A percentile compares a stretch with the other conserved stretches of the same genome.
Conservation (phyloP, 2,797 vertebrate species). For the Vireo griseus region DNA sequence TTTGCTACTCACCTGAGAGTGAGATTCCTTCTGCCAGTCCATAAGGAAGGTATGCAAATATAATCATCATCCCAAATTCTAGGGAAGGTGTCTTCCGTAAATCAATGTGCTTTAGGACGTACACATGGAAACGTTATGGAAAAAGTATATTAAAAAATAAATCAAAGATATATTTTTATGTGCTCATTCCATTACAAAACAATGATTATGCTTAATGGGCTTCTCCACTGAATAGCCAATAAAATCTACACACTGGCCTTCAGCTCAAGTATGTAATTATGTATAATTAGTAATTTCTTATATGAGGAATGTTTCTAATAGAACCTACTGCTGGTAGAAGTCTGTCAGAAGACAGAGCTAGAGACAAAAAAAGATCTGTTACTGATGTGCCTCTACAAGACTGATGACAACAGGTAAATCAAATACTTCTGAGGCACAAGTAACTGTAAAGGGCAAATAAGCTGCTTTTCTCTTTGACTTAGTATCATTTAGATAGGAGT, state of each 20-base stretch:
- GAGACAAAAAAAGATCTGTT: not conserved
- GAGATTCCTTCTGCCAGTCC: slow-evolving; percentile 95
- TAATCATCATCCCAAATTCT: slow-evolving; percentile 99
- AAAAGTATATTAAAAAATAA: not conserved
- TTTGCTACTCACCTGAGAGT: slow-evolving; percentile 84
- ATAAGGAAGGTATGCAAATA: slow-evolving; percentile 97
- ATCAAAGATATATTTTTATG: not conserved
- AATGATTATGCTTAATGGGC: not conserved
- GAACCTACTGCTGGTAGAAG: not conserved
- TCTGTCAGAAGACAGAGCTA: not conserved
- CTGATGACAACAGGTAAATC: not conserved
- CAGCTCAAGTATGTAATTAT: not conserved
- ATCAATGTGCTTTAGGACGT: slow-evolving; percentile 92
- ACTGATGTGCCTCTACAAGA: not conserved
- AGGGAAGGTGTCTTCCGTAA: slow-evolving; percentile 95
- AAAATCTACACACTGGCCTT: not conserved
- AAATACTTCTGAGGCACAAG: not conserved
- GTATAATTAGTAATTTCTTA: not conserved
- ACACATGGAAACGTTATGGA: slow-evolving; percentile 51
- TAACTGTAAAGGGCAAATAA: not conserved
- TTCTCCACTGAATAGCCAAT: not conserved
- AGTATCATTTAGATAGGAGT: not conserved
- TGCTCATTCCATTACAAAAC: not conserved
- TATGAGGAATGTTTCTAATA: not conserved
- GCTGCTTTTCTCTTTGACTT: not conserved